Base-by-base conservation (phyloP, 2,113 vertebrate species). In the Pyxicephalus adspersus region DNA sequence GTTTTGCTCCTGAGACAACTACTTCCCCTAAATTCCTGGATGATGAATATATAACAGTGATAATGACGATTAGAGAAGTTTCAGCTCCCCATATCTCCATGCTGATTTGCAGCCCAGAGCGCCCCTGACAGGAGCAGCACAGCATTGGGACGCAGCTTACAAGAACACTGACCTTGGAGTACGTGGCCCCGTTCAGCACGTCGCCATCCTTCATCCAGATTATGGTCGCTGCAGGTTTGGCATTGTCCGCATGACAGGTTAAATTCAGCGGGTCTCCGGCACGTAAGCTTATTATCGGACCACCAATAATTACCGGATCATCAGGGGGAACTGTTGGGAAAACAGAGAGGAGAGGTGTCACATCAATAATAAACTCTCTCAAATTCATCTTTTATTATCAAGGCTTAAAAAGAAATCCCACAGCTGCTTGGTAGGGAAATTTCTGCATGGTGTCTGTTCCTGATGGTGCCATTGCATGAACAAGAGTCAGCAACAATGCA, bases 151-250 rank as follows among this genome's bases (percentile, higher is more conserved):
- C 25, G 16, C 25, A 26, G 38, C 20, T 13, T 17, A 20, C 5
- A 18, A 19, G 8, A 52, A 28, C 9, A 66, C 89, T 87, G 92
- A 99, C 98, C 96, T 99, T 99, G 85, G 96, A 96, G 90, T 98
- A 98, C 87, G 95, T 97, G 87, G 97, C 97, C 83, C 96, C 97
- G 0, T 96, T 97, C 79, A 99, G 93, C 84, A 98, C 96, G 83
- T 98, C 95, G 83, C 96, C 95, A 34, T 94, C 95, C 54, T 96
- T 80, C 85, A 98, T 92, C 98, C 98, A 99, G 89, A 96, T 92
- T 89, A 99, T 99, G 64, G 96, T 96, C 34, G 98, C 98, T 0
- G 96, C 96, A 0, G 98, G 98, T 84, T 99, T 99, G 89, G 97
- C 97, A 0, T 98, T 98, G 91, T 98, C 95, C 0, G 98, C 97